Evolutionary conservation across 2,113 vertebrate species (phyloP).

Genomic region (Alligator sinensis): DNA sequence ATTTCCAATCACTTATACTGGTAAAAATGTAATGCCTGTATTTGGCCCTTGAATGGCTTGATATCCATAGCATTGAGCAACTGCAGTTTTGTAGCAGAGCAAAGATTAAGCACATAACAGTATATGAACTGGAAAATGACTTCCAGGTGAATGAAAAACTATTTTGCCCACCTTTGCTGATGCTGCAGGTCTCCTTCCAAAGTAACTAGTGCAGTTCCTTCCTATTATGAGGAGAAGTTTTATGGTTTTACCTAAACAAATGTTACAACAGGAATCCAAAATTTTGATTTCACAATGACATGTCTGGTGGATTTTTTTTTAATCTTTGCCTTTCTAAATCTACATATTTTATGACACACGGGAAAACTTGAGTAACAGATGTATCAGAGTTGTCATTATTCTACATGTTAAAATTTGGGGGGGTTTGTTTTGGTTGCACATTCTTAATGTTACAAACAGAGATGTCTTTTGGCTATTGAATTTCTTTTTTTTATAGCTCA

Average conservation of each 20-base stretch:
- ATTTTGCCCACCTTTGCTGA: background rate
- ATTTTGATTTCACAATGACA: constrained; percentile 37
- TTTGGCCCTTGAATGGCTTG: background rate
- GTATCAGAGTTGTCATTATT: constrained; percentile 63
- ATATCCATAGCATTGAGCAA: background rate
- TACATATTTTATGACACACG: constrained; percentile 33
- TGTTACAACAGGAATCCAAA: constrained; percentile 17
- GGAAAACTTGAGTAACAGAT: constrained; percentile 19
- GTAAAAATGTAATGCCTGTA: too few relatives aligned
- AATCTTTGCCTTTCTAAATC: constrained; percentile 46
- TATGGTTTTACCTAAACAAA: constrained; percentile 43
- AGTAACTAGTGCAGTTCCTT: background rate
- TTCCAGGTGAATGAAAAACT: background rate
- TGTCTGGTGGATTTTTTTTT: constrained; percentile 8
- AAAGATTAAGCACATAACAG: background rate
- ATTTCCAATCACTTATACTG: too few relatives aligned
- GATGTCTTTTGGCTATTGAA: constrained; percentile 68
- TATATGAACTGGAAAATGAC: background rate
- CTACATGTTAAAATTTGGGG: constrained; percentile 25
- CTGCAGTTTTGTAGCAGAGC: background rate
- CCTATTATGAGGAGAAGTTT: background rate
- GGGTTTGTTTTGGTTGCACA: constrained; percentile 34
- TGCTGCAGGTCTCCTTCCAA: background rate
- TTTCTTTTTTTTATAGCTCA: constrained; percentile 43
- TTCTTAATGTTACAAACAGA: constrained; percentile 69